Percentiles rank a stretch among this genome's conserved stretches.
Conservation (phyloP, 2,888 invertebrate genomes). For the Caenorhabditis angaria region DNA sequence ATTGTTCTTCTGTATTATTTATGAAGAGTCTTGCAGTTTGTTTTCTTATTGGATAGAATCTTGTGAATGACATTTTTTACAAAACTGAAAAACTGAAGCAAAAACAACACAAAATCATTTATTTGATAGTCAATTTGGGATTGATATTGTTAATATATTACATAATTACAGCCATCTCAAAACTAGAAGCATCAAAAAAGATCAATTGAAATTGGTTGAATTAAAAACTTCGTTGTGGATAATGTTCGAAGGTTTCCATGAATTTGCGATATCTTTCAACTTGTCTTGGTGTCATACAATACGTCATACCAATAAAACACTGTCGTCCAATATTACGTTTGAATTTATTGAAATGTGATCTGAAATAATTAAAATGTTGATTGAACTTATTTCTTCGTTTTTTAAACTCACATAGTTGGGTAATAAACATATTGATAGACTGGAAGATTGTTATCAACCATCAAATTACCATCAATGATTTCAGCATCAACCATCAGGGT, state of each 20-base stretch:
- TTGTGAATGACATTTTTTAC: too few relatives aligned
- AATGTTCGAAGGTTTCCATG: constrained; percentile 43
- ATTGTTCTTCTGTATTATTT: too few relatives aligned
- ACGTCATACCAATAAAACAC: constrained; percentile 36
- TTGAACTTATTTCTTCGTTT: too few relatives aligned
- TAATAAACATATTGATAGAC: neutral
- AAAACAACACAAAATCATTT: neutral
- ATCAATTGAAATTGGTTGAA: neutral
- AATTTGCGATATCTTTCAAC: constrained; percentile 41
- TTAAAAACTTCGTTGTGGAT: constrained; percentile 21
- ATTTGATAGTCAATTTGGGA: constrained; percentile 11
- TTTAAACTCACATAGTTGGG: neutral
- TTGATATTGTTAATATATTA: too few relatives aligned
- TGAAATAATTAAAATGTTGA: neutral
- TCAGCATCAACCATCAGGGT: too few relatives aligned
- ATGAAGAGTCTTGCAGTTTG: too few relatives aligned
- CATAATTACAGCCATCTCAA: neutral
- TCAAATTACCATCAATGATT: neutral
- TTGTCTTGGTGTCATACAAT: constrained; percentile 42
- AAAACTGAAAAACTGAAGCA: too few relatives aligned
- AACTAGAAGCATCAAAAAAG: neutral
- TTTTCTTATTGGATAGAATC: too few relatives aligned
- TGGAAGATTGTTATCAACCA: neutral
- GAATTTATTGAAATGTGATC: constrained; percentile 35
- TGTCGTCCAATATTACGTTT: constrained; percentile 43